A percentile compares a stretch with the other conserved stretches of the same genome.
Conservation (phyloP, 2,797 vertebrate species). For the Hylomyscus alleni region DNA sequence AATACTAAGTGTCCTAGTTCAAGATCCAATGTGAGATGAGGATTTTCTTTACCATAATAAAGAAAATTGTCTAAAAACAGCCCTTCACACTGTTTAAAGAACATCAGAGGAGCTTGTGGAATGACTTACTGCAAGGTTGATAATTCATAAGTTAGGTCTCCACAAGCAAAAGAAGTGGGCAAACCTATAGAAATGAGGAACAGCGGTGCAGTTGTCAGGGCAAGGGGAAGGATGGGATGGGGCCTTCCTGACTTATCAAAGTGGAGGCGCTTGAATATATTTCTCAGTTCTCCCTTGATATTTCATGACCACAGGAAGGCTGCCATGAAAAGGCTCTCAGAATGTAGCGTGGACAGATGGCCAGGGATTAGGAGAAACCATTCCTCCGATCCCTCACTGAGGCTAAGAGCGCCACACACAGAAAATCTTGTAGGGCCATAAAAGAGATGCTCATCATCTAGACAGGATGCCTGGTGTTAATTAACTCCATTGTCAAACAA, state of each 20-base stretch:
- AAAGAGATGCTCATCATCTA: not conserved
- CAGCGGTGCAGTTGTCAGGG: not conserved
- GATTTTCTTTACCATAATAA: not conserved
- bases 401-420: not conserved
- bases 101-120: not conserved
- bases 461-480: not conserved
- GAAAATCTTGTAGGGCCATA: not conserved
- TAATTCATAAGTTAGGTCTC: conserved; percentile 47
- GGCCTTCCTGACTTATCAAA: not conserved
- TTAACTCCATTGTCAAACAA: conserved; percentile 6
- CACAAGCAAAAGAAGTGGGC: not conserved
- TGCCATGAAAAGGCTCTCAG: not conserved
- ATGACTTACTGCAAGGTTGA: not conserved
- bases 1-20: conserved; percentile 56
- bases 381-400: conserved; percentile 29
- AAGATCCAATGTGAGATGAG: not conserved
- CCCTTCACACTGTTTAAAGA: not conserved
- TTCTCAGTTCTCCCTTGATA: not conserved
- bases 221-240: fast-evolving
- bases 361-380: not conserved
- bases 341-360: not conserved
- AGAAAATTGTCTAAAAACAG: not conserved
- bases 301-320: not conserved
- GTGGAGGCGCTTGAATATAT: not conserved
- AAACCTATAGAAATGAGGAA: not conserved